Evolutionary conservation across 2,113 vertebrate species (phyloP).

Genomic region (Centropus unirufus): DNA sequence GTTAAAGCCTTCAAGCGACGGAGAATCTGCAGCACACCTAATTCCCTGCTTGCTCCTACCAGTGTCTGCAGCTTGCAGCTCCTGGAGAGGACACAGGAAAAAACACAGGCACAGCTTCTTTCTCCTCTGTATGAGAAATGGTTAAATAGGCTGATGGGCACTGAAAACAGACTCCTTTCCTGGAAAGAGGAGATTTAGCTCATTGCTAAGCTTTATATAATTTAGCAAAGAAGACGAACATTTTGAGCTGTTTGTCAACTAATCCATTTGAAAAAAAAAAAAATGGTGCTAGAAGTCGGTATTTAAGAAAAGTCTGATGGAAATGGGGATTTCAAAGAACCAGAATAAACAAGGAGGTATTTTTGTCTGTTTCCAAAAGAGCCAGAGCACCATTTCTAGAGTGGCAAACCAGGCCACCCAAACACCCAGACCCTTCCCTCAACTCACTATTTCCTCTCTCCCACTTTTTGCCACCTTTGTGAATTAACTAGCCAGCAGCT

Average conservation of each 20-base stretch:
- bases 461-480: fast-evolving
- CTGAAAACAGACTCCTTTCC: background rate
- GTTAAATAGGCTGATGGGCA: background rate
- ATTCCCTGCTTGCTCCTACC: background rate
- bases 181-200: background rate
- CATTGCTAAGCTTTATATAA: background rate
- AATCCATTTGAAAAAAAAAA: background rate
- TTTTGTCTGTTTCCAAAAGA: background rate
- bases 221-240: background rate
- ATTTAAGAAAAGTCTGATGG: background rate
- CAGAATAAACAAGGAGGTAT: fast-evolving
- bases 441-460: background rate
- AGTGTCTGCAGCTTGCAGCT: background rate
- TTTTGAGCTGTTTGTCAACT: background rate
- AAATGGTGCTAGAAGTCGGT: fast-evolving
- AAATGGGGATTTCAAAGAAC: background rate
- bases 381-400: background rate
- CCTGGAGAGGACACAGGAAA: background rate
- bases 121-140: background rate
- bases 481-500: background rate
- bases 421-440: background rate
- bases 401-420: background rate
- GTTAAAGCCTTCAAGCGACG: background rate
- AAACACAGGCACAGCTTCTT: background rate
- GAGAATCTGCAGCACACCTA: background rate